Evolutionary conservation across 1,140 invertebrate genomes (phyloP).

Genomic region (Dendrolimus kikuchii): DNA sequence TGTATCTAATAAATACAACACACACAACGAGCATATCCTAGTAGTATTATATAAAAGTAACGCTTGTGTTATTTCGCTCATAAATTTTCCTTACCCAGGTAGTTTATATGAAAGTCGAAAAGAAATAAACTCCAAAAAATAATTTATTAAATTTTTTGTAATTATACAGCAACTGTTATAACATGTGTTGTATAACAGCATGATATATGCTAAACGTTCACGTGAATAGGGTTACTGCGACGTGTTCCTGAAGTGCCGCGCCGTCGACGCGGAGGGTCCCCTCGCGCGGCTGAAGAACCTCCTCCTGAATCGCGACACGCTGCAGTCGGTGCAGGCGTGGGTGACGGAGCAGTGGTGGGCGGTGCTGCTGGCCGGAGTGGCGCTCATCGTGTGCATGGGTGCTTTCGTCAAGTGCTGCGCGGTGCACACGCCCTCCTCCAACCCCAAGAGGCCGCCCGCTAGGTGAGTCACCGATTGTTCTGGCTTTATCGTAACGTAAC

Average conservation of each 20-base stretch:
- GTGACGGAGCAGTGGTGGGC: slow-evolving; percentile 98
- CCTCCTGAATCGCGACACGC: slow-evolving; percentile 92
- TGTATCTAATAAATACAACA: no score
- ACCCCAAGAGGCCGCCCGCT: slow-evolving; percentile 87
- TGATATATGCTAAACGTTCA: no score
- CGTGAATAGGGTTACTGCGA: slow-evolving; percentile 92
- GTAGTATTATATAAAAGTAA: no score
- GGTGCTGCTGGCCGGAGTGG: slow-evolving; percentile 92
- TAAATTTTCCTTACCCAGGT: no score
- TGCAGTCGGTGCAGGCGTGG: slow-evolving; percentile 90
- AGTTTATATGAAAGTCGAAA: no score
- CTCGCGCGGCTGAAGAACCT: slow-evolving; percentile 97
- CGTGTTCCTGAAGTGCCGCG: slow-evolving; percentile 97
- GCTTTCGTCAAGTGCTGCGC: slow-evolving; percentile 99
- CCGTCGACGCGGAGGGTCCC: slow-evolving; percentile 98
- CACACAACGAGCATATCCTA: no score
- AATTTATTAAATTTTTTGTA: no score
- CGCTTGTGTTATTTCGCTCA: no score
- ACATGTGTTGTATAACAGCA: no score
- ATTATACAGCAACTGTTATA: no score
- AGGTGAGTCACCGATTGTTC: slow-evolving; percentile 3
- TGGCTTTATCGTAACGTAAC: no score
- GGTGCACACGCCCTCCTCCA: slow-evolving; percentile 98
- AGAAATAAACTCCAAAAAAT: no score
- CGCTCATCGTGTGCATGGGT: slow-evolving; percentile 96